phyloP scores from a whole-genome alignment of 2,113 vertebrate species.

The Oryzias celebensis region DNA sequence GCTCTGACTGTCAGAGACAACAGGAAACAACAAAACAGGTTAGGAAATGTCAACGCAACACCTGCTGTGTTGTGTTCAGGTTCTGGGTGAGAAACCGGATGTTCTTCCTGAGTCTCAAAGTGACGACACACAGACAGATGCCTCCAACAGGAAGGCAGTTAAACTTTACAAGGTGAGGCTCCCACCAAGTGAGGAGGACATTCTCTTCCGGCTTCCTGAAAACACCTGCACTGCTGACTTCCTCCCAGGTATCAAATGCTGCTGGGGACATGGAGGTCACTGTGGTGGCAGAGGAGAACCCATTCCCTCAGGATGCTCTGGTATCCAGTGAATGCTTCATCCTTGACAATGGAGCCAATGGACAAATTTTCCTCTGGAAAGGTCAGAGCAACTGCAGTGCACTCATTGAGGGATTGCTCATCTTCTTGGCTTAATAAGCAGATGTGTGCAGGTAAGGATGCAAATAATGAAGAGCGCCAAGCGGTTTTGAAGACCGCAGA shows the following conservation, averaged over 20 bases:
- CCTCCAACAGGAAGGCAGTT: constrained; percentile 79
- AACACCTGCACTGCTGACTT: too few species aligned
- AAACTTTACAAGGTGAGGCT: constrained; percentile 85
- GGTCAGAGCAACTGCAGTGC: constrained; percentile 3
- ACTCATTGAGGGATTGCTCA: too few species aligned
- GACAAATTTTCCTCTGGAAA: constrained; percentile 56
- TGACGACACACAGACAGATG: constrained; percentile 74
- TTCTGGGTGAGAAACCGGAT: constrained; percentile 82
- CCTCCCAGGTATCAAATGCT: constrained; percentile 81
- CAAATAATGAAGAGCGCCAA: constrained; percentile 16
- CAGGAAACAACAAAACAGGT: too few species aligned
- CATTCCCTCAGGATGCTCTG: constrained; percentile 83
- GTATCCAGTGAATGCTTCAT: constrained; percentile 85
- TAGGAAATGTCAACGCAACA: too few species aligned
- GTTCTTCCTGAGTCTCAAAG: constrained; percentile 62
- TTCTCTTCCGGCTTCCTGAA: background rate
- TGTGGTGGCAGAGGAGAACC: constrained; percentile 82
- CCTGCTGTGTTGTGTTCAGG: constrained; percentile 55
- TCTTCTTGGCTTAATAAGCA: too few species aligned
- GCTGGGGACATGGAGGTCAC: constrained; percentile 76
- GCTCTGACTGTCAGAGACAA: too few species aligned
- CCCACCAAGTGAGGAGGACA: background rate
- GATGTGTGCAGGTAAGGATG: constrained; percentile 32
- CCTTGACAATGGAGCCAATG: constrained; percentile 37
- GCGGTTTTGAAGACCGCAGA: constrained; percentile 25